Evolutionary conservation across 2,888 invertebrate species (phyloP).

Genomic region (Epistrophe grossulariae): DNA sequence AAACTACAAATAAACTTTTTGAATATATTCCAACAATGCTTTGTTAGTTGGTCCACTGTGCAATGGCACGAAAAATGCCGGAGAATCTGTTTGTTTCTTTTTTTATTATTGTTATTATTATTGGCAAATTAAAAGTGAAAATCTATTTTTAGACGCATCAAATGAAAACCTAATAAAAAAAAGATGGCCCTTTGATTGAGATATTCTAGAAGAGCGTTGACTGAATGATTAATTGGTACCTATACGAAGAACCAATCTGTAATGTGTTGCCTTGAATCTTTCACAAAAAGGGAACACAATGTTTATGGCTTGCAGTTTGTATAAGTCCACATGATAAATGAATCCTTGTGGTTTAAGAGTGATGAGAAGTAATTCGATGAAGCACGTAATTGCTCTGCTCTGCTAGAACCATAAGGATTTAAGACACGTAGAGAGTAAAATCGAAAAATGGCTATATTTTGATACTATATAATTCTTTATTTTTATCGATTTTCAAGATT

Average conservation of each 20-base stretch:
- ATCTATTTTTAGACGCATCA: slow-evolving; percentile 15
- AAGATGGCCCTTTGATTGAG: slow-evolving; percentile 47
- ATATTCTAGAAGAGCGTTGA: slow-evolving; percentile 44
- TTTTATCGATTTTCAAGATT: slow-evolving; percentile 26
- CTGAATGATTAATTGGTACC: slow-evolving; percentile 50
- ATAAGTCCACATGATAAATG: slow-evolving; percentile 65
- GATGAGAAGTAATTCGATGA: slow-evolving; percentile 29
- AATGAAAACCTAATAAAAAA: not conserved
- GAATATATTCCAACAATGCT: not conserved
- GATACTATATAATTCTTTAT: not conserved
- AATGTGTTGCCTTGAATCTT: slow-evolving; percentile 30
- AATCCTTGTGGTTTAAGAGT: slow-evolving; percentile 32
- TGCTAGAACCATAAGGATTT: slow-evolving; percentile 7
- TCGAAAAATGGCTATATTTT: slow-evolving; percentile 26
- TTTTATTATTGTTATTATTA: slow-evolving; percentile 4
- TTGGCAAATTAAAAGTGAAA: slow-evolving; percentile 28
- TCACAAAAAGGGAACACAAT: slow-evolving; percentile 35
- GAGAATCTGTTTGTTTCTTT: slow-evolving; percentile 3
- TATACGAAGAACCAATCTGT: slow-evolving; percentile 28
- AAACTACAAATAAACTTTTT: not conserved
- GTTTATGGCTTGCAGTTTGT: slow-evolving; percentile 50
- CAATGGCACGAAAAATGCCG: not conserved
- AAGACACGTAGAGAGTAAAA: not conserved
- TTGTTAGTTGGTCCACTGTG: not conserved
- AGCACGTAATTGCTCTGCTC: slow-evolving; percentile 60